Conservation (phyloP, 1,140 invertebrate genomes). For the Yoshiicerus persimilis region DNA sequence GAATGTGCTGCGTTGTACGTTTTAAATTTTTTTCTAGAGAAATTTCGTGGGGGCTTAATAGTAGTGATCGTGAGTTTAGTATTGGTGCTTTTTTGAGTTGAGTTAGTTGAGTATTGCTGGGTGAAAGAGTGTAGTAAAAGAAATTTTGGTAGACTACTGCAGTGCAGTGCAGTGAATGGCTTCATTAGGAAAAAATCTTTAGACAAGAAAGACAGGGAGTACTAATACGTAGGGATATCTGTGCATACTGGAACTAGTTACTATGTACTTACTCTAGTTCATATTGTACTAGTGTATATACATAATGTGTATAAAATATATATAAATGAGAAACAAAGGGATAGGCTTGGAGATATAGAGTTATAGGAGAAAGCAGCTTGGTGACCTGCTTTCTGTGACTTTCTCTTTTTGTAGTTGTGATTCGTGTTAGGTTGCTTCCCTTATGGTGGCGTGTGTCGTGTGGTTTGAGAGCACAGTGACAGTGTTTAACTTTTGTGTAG, state of each 20-base stretch:
- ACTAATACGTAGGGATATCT: not conserved
- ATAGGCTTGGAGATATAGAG: not conserved
- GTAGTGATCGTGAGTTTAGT: not conserved
- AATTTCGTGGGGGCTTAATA: not conserved
- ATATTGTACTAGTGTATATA: not conserved
- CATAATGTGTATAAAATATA: not conserved
- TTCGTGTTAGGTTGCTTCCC: not conserved
- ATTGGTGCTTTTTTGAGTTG: not conserved
- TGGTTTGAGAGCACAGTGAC: not conserved
- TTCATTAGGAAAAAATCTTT: slow-evolving; percentile 1
- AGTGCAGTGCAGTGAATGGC: not conserved
- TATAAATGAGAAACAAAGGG: not conserved
- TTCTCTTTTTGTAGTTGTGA: not conserved
- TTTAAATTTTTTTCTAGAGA: not conserved
- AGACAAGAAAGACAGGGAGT: not conserved
- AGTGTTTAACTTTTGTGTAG: not conserved
- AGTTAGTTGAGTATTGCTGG: not conserved
- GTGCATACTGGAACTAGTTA: too few relatives aligned
- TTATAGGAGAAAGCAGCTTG: not conserved
- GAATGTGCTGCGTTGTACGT: not conserved
- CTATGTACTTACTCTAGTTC: not conserved
- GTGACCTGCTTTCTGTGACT: not conserved
- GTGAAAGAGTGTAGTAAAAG: not conserved
- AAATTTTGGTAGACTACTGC: not conserved
- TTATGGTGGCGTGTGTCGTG: not conserved